Conservation (phyloP, 2,888 invertebrate genomes). For the Nasonovia ribisnigri region DNA sequence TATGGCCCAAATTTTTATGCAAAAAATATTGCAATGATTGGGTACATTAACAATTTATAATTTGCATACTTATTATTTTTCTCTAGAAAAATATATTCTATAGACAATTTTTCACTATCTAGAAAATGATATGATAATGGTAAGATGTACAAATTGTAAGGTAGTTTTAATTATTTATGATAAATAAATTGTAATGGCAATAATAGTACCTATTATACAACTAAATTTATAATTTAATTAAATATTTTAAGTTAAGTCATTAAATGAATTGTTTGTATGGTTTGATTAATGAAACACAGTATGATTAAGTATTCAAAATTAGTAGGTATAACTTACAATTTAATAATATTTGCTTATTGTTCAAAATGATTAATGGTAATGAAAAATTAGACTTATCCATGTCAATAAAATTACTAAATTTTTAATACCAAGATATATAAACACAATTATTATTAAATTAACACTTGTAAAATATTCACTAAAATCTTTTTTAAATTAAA, state of each 20-base stretch:
- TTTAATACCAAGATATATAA: background rate
- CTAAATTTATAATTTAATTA: no score
- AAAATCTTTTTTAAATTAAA: no score
- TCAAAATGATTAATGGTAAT: conserved; percentile 47
- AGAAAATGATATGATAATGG: background rate
- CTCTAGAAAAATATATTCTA: background rate
- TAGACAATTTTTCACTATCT: no score
- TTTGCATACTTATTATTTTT: background rate
- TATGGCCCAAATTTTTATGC: background rate
- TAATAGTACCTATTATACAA: background rate
- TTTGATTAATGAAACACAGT: background rate
- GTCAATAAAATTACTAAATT: background rate
- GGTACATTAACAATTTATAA: background rate
- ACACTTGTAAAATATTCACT: background rate
- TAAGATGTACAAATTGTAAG: background rate
- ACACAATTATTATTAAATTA: background rate
- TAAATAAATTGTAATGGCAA: background rate
- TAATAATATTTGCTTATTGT: conserved; percentile 56
- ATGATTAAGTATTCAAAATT: background rate
- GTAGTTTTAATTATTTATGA: background rate
- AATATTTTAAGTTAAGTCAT: no score
- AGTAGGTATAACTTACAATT: conserved; percentile 40
- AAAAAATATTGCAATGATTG: background rate
- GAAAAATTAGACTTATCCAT: conserved; percentile 38
- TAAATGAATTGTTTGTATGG: background rate